phyloP scores from a whole-genome alignment of 2,888 invertebrate species.

The Drosophila rubida region DNA sequence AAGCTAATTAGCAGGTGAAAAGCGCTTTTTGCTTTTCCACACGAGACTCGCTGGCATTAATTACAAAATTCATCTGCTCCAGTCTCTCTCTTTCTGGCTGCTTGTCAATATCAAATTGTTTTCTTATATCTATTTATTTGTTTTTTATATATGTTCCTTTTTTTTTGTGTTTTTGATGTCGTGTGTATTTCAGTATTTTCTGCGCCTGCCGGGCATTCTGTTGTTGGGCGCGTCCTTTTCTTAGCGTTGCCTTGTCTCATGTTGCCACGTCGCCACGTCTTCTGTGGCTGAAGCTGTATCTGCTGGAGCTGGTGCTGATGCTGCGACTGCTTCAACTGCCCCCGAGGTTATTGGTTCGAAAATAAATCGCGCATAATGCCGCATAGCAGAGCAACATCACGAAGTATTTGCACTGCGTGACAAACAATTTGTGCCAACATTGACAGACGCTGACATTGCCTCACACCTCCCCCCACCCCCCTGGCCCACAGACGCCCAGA shows the following conservation, averaged over 20 bases:
- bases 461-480: not conserved
- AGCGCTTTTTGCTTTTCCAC: slow-evolving; percentile 9
- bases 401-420: slow-evolving; percentile 85
- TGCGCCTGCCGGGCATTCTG: slow-evolving; percentile 22
- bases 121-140: slow-evolving; percentile 30
- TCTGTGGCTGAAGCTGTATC: not conserved
- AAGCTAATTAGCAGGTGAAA: slow-evolving; percentile 48
- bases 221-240: slow-evolving; percentile 37
- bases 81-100: slow-evolving; percentile 24
- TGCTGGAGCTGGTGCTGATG: slow-evolving; percentile 2
- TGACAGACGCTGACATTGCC: slow-evolving; percentile 37
- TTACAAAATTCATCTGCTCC: slow-evolving; percentile 44
- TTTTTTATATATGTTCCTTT: slow-evolving; percentile 4
- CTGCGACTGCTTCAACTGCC: slow-evolving; percentile 3
- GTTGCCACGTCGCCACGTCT: slow-evolving; percentile 12
- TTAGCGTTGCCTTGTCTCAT: slow-evolving; percentile 17
- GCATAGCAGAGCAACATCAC: slow-evolving; percentile 84
- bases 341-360: slow-evolving; percentile 55
- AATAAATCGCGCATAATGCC: slow-evolving; percentile 85
- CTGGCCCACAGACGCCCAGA: not conserved
- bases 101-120: slow-evolving; percentile 60
- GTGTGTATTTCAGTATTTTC: slow-evolving; percentile 44
- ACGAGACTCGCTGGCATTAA: slow-evolving; percentile 39
- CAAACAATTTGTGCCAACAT: slow-evolving; percentile 84
- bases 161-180: slow-evolving; percentile 29